Evolutionary conservation across 2,888 invertebrate species (phyloP), one percentile per base, ranked within the genome.

Genomic region (Busseola fusca): DNA sequence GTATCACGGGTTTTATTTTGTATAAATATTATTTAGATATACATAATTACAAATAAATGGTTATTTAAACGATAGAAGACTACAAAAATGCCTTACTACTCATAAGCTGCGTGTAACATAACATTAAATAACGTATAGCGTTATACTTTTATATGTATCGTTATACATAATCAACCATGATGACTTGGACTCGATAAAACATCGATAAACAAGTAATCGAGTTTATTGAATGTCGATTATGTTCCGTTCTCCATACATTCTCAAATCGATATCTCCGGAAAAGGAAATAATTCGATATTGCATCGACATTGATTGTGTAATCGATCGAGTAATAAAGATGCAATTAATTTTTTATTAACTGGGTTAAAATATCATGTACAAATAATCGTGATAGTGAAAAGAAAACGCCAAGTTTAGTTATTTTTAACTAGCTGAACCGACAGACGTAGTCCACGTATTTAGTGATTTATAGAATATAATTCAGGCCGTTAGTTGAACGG

Each of bases 211-310:
- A 56, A 50, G 48, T 50, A 56, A 14, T 50, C 56, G 48, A 62
- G 60, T 76, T 50, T 57, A 60, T 69, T 60, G 10, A 48, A 9
- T 6, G 14, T 56, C 7, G 14, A n/a, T 27, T 56, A 18, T 16
- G 34, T 34, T 74, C 40, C 70, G 70, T 57, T 74, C 34, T 69
- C 56, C n/a, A 77, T 59, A 64, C 30, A 64, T 77, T 71, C 7
- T 72, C 34, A 1, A 59, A 27, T 72, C 16, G 21, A 54, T 45
- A 56, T 56, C 30, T 63, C 57, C 52, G 80, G 63, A 79, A 74
- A 54, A 78, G 45, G 57, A 71, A 63, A 37, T 58, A n/a, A 40
- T 77, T 37, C 2, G 14, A 30, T 63, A 30, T 58, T 45, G 40
- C 45, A 25, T 52, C 18, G 50, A 4, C 50, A 56, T 40, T 30